phyloP scores from a whole-genome alignment of 2,113 vertebrate genomes.

The Sceloporus undulatus region DNA sequence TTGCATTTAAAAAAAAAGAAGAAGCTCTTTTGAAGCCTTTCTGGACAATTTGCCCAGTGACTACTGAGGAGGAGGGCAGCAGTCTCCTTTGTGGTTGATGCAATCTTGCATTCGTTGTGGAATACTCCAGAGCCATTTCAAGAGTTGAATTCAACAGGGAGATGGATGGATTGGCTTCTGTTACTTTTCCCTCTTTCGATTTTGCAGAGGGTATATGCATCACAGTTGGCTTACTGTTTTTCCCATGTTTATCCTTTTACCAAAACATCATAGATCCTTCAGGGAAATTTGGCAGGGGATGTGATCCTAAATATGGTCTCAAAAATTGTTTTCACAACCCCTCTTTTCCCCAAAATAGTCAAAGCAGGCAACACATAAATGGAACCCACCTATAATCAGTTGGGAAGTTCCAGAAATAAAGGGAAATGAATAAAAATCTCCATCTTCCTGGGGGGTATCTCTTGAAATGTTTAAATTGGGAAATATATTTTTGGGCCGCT shows the following conservation, averaged over 20 bases:
- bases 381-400: neutral
- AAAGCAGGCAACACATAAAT: too few species aligned
- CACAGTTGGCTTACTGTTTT: too few species aligned
- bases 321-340: too few species aligned
- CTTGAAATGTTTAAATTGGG: conserved; percentile 39
- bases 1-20: neutral
- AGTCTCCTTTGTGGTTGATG: conserved; percentile 57
- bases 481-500: neutral
- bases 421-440: neutral
- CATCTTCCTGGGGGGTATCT: conserved; percentile 47
- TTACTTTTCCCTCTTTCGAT: neutral
- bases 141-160: conserved; percentile 56
- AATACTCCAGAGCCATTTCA: conserved; percentile 25
- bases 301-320: too few species aligned
- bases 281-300: neutral
- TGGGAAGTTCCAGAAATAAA: too few species aligned
- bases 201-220: too few species aligned
- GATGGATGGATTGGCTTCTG: conserved; percentile 34
- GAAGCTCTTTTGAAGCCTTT: conserved; percentile 18
- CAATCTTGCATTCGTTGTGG: conserved; percentile 23
- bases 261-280: neutral
- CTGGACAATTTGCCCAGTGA: conserved; percentile 30
- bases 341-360: neutral
- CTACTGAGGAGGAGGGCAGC: conserved; percentile 42
- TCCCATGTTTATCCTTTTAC: too few species aligned